Evolutionary conservation across 1,140 invertebrate species (phyloP).

Genomic region (Ptiloglossa arizonensis): DNA sequence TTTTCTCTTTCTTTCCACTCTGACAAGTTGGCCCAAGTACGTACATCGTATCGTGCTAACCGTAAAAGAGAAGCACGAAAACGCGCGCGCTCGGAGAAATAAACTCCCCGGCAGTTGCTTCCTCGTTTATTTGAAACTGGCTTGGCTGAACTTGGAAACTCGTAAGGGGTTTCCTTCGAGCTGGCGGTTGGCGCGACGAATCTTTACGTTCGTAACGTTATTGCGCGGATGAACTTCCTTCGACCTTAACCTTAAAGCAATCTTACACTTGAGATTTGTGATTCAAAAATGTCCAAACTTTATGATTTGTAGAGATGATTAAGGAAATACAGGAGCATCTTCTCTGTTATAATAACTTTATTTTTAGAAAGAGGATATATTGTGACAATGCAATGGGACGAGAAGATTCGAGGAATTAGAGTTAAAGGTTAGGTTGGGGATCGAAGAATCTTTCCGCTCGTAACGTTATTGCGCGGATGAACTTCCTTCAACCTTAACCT

Average conservation of each 20-base stretch:
- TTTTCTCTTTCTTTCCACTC: constrained; percentile 22
- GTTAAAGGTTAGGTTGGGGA: no score
- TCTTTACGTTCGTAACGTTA: neutral
- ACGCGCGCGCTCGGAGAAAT: constrained; percentile 47
- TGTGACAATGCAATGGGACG: no score
- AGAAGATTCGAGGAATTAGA: no score
- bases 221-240: neutral
- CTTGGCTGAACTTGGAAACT: neutral
- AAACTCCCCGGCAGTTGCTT: constrained; percentile 50
- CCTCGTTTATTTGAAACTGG: constrained; percentile 36
- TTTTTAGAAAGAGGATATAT: no score
- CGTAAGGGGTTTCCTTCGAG: neutral
- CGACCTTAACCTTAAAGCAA: no score
- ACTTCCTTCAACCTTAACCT: no score
- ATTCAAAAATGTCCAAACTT: no score
- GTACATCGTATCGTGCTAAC: constrained; percentile 41
- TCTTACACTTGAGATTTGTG: no score
- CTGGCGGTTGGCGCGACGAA: neutral
- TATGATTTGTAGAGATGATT: no score
- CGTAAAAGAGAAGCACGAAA: constrained; percentile 55
- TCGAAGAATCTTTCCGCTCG: neutral
- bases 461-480: neutral
- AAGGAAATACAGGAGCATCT: no score
- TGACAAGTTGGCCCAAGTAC: constrained; percentile 24
- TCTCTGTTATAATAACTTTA: no score